Base-by-base conservation (phyloP, 1,140 invertebrate genomes). In the Calephelis nemesis region DNA sequence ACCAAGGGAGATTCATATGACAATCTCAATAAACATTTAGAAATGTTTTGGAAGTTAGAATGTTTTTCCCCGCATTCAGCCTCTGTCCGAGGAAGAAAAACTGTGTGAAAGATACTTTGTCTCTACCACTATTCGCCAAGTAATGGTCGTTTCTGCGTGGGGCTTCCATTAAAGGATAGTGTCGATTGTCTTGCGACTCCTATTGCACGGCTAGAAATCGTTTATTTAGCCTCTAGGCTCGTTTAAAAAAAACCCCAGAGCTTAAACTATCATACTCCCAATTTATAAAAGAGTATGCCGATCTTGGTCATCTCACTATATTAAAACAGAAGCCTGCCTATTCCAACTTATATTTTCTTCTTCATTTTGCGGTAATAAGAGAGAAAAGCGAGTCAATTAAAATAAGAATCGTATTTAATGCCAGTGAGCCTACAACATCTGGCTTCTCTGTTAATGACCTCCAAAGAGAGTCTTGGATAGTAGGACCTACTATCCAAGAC, bases 121-220 rank as follows among this genome's bases (percentile, higher is more conserved):
- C 7, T 9, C 19, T n/a, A 65, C 72, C 48, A 81, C 75, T 1
- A 70, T 4, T 2, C 71, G 81, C 9, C 45, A 48, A 47, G 65
- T 4, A 63, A 70, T 0, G 88, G 84, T 49, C 71, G 80, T 13
- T 88, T 82, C 67, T 74, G 77, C 54, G 78, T 82, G 1, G 72
- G 58, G 39, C 50, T 90, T 6, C 82, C 84, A 0, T 69, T 86
- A 45, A 71, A 72, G 4, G 76, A 80, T 7, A 54, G 66, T 47
- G 47, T 67, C 7, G 66, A 80, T 19, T 71, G 74, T 15, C 49
- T 89, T 3, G 82, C 6, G 69, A 83, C 19, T 81, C 79, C 0
- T 74, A 78, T 30, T 39, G n/a, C 39, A 12, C 62, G 9, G 82
- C 84, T 11, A 72, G 71, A 70, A 77, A 69, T 47, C 65, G 73